Evolutionary conservation across 2,797 vertebrate species (phyloP), one percentile per base, ranked within the genome.

Genomic region (Thunnus albacares): DNA sequence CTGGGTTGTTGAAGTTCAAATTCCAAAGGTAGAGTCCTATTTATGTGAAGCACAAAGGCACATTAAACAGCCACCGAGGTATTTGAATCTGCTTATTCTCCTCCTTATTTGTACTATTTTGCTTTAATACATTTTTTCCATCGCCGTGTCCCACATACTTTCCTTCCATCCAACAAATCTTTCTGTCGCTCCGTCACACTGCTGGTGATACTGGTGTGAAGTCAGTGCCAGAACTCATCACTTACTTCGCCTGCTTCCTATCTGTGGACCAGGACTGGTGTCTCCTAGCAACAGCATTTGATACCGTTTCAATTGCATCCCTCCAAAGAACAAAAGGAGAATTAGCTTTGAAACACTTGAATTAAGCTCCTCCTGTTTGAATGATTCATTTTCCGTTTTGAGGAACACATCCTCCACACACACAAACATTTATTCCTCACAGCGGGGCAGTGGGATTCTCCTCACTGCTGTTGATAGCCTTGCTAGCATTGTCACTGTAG

Each of bases 211-310:
- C 75, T 26, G 81, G 88, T 85, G 82, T 89, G 73, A 89, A 88
- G 79, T 87, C 77, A 10, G 10, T 8, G 47, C 75, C 82, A 75
- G 67, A 57, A 8, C 74, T 83, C 70, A 62, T 81, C 75, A 20
- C 81, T 81, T 64, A 38, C 53, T 79, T 80, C 52, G 35, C 67
- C 72, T 67, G 79, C 74, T 83, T 60, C 30, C 71, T 58, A 69
- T 88, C 79, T 71, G 22, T 76, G 64, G 81, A 86, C 84, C 72
- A 53, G 4, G 62, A 86, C 89, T 52, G 65, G 62, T 51, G 94
- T 95, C 87, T 93, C 93, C 90, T 94, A 92, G 93, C 93, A 94
- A 94, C 94, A 28, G 71, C 79, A 71, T 84, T 79, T 70, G 80
- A 90, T 87, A 65, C 70, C 11, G 28, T 88, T 88, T 90, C 80